Evolutionary conservation across 1,140 invertebrate genomes (phyloP).

Genomic region (Ceratina calcarata): DNA sequence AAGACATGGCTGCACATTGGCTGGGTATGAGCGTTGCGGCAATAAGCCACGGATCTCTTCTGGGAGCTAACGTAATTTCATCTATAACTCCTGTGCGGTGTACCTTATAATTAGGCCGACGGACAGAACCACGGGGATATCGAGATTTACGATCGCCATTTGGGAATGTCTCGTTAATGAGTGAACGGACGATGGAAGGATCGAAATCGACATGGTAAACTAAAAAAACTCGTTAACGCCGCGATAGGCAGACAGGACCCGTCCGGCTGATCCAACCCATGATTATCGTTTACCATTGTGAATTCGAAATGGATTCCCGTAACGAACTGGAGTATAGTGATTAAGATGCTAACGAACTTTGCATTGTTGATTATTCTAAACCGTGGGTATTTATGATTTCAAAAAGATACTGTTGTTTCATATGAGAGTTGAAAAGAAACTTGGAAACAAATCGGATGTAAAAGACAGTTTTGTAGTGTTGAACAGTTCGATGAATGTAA

Average conservation of each 20-base stretch:
- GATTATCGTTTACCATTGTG: no score
- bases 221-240: conserved; percentile 16
- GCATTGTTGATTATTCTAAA: background rate
- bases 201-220: conserved; percentile 1
- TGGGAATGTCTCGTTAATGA: conserved; percentile 10
- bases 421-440: no score
- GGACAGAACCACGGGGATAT: conserved; percentile 14
- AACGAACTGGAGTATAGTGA: background rate
- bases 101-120: conserved; percentile 27
- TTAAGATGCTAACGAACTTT: background rate
- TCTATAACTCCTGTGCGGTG: conserved; percentile 18
- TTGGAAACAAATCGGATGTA: no score
- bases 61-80: conserved; percentile 22
- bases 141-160: conserved; percentile 24
- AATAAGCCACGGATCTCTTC: conserved; percentile 23
- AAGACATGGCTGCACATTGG: background rate
- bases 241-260: no score
- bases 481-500: no score
- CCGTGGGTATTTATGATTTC: background rate
- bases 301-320: background rate
- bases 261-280: background rate
- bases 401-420: background rate
- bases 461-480: no score
- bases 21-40: background rate
- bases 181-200: conserved; percentile 9